These are phyloP conservation scores for Rhamnusium bicolor DNA, from an alignment of 2,888 invertebrate genomes.

Conservation along the genomic window DNA sequence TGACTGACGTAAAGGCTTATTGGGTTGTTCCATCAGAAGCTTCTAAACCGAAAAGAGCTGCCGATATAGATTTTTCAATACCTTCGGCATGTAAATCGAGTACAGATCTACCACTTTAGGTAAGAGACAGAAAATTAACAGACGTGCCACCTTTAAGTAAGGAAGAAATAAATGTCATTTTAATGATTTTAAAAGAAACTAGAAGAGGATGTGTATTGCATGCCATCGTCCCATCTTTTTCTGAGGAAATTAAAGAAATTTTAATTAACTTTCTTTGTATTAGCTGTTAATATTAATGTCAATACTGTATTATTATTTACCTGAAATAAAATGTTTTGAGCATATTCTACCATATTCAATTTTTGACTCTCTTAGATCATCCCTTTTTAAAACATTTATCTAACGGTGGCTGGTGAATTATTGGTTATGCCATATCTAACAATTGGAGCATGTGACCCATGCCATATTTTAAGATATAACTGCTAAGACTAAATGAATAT, in stretches of 20 bases:
- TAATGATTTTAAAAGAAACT: not conserved
- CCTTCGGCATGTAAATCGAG: not conserved
- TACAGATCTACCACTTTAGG: not conserved
- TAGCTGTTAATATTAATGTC: too few relatives aligned
- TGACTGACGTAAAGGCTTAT: not conserved
- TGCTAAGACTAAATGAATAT: too few relatives aligned
- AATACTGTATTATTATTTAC: too few relatives aligned
- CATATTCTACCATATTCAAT: too few relatives aligned
- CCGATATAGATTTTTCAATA: not conserved
- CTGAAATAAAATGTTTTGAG: too few relatives aligned
- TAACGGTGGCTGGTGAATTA: too few relatives aligned
- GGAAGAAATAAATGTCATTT: not conserved
- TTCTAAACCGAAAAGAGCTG: not conserved
- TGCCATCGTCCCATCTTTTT: not conserved
- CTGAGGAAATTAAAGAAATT: not conserved
- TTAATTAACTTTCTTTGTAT: too few relatives aligned
- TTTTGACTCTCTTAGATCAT: too few relatives aligned
- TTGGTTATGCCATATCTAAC: too few relatives aligned
- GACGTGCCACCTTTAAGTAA: not conserved
- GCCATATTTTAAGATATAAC: too few relatives aligned
- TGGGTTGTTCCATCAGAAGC: not conserved
- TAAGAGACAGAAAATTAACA: not conserved
- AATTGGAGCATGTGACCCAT: too few relatives aligned
- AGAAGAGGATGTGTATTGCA: constrained; percentile 2
- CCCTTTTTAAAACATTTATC: too few relatives aligned